Base-by-base conservation (phyloP, 1,140 invertebrate genomes). In the Meteorus sp. region DNA sequence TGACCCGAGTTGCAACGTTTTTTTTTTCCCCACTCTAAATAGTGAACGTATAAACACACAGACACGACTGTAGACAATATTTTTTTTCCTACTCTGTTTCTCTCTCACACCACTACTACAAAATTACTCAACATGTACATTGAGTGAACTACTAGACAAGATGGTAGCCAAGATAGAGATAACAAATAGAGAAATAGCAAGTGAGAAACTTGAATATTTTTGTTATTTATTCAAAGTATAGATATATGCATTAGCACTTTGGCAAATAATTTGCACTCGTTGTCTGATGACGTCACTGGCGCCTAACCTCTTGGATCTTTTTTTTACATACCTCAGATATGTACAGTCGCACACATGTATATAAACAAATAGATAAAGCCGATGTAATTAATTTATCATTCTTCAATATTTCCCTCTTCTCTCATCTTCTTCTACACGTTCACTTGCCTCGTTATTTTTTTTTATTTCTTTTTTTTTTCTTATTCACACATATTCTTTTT, bases 201-300 rank as follows among this genome's bases (percentile, higher is more conserved):
- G 7, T 5, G 43, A 19, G 43, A 22, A 56, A 69, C n/a, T n/a
- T n/a, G n/a, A n/a, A n/a, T n/a, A 66, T 62, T 64, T 60, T 62
- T 52, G 61, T 48, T 61, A 64, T 56, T 48, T 61, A 67, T 64
- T 60, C 41, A 51, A 33, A 52, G 37, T 52, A n/a, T n/a, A n/a
- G n/a, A n/a, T n/a, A n/a, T n/a, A n/a, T n/a, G n/a, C n/a, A n/a
- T n/a, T n/a, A n/a, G n/a, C n/a, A n/a, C n/a, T n/a, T n/a, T n/a
- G n/a, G n/a, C n/a, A n/a, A n/a, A n/a, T n/a, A n/a, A n/a, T n/a
- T n/a, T n/a, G n/a, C n/a, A n/a, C n/a, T n/a, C n/a, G n/a, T n/a
- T n/a, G n/a, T n/a, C n/a, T n/a, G n/a, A n/a, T 20, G 69, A 72
- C 69, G 70, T 72, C 69, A 72, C 68, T 71, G 70, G 70, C 70